These are phyloP conservation scores for Austrolebias charrua DNA, from an alignment of 2,797 vertebrate species.

Conservation along the genomic window DNA sequence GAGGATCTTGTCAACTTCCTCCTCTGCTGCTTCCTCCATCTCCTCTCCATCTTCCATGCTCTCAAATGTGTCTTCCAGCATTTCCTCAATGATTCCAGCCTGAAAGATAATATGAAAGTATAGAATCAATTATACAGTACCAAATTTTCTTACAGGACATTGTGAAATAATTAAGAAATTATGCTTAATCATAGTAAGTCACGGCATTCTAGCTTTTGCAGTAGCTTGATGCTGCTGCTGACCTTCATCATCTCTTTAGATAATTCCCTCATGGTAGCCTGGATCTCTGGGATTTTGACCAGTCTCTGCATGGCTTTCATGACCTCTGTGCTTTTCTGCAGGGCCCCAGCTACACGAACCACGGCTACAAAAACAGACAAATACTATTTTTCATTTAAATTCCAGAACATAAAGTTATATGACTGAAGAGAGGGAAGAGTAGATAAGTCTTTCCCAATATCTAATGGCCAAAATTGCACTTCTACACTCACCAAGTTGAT, in stretches of 20 bases:
- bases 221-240: slow-evolving; percentile 16
- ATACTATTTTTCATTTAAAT: slow-evolving; percentile 7
- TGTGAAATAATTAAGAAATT: background rate
- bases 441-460: background rate
- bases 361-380: slow-evolving; percentile 79
- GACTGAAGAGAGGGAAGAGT: background rate
- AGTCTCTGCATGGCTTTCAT: slow-evolving; percentile 98
- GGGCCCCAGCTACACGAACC: slow-evolving; percentile 87
- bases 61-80: slow-evolving; percentile 97
- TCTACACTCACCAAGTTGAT: slow-evolving; percentile 89
- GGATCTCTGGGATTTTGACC: slow-evolving; percentile 95
- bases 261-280: slow-evolving; percentile 96
- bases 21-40: slow-evolving; percentile 95
- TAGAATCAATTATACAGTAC: background rate
- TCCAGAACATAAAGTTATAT: background rate
- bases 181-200: background rate
- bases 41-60: slow-evolving; percentile 96
- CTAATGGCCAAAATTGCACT: background rate
- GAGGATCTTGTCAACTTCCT: slow-evolving; percentile 95
- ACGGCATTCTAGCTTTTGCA: background rate
- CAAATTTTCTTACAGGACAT: background rate
- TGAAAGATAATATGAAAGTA: slow-evolving; percentile 33
- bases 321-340: slow-evolving; percentile 97
- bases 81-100: slow-evolving; percentile 95
- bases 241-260: slow-evolving; percentile 99